Conservation (phyloP, 2,888 invertebrate genomes). For the Hartigia nigra region DNA sequence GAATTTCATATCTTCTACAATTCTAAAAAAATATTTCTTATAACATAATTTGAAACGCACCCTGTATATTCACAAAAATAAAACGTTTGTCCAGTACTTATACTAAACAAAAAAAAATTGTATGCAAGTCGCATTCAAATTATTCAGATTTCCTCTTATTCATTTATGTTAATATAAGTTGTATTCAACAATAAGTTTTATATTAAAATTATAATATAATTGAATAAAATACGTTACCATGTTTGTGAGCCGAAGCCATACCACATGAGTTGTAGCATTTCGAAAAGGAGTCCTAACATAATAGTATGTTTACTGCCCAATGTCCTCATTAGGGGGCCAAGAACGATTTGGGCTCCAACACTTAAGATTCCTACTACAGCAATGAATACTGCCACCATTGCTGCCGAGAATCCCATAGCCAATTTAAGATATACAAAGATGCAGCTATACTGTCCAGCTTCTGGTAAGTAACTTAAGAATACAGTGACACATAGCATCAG, state of each 20-base stretch:
- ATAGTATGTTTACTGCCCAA: conserved; percentile 97
- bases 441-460: conserved; percentile 99
- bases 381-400: conserved; percentile 97
- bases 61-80: background rate
- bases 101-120: background rate
- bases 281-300: conserved; percentile 95
- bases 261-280: conserved; percentile 97
- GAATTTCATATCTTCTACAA: background rate
- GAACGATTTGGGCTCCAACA: conserved; percentile 91
- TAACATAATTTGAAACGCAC: background rate
- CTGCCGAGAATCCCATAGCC: conserved; percentile 94
- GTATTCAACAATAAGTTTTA: background rate
- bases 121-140: background rate
- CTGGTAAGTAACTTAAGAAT: conserved; percentile 97
- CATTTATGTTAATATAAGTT: background rate
- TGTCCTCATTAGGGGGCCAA: conserved; percentile 77
- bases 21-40: background rate
- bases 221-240: conserved; percentile 73
- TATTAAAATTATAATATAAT: conserved; percentile 5
- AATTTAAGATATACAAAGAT: conserved; percentile 99
- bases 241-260: conserved; percentile 96
- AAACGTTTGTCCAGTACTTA: background rate
- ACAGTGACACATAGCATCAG: conserved; percentile 97
- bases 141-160: background rate
- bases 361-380: conserved; percentile 96